Base-by-base conservation (phyloP, 2,797 vertebrate genomes). In the Cephalopachus bancanus region DNA sequence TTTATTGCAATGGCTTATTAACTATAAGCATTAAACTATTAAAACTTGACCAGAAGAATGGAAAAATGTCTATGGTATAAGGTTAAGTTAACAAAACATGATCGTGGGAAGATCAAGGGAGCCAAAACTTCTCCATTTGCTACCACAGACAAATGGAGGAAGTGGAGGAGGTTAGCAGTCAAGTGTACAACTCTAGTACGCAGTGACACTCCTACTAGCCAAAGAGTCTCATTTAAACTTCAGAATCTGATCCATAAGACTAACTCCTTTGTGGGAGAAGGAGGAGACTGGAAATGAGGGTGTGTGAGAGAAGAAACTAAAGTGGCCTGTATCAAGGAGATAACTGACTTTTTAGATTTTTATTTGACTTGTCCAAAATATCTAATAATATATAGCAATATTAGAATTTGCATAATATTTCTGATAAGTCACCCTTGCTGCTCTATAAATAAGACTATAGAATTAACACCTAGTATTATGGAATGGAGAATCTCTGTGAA, bases 161-260 rank as follows among this genome's bases (percentile, higher is more conserved):
- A 12, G 10, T 33, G 9, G 33, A 75, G 24, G 24, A 67, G 74
- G 59, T 15, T 5, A 15, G n/a, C 5, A 49, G n/a, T 20, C 76
- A 59, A 0, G 55, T 0, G 2, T 53, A 44, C 75, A 33, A 28
- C 5, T n/a, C 12, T 24, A 1, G 11, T 57, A 20, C 14, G 49
- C 6, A 5, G 44, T 44, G 30, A 79, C 30, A 11, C 53, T 79
- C 17, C 51, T 5, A 20, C 75, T 55, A 30, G 51, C 24, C 16
- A 30, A 71, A 71, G 69, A 17, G 33, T 33, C 4, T n/a, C 49
- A 55, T 37, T 53, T 16, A 22, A 37, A 80, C 59, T 60, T 30
- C 75, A 53, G 57, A 81, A 88, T n/a, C 22, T n/a, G 44, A 81
- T 11, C n/a, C 33, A 5, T 6, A 53, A 12, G 80, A 26, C 28